Base-by-base conservation (phyloP, 1,140 invertebrate genomes). In the Wiebesia pumilae region DNA sequence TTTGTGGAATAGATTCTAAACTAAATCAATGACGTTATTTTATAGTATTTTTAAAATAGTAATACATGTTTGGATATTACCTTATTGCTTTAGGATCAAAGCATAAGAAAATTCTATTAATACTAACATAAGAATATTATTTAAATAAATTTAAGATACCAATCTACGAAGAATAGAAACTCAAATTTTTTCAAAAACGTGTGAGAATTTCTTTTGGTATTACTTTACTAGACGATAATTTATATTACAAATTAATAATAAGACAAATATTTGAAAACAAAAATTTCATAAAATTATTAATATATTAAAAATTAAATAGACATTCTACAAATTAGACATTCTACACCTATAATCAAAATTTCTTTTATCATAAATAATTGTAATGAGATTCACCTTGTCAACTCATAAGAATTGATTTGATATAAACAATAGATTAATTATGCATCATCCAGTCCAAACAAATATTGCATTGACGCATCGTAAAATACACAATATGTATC, bases 351-450 rank as follows among this genome's bases (percentile, higher is more conserved):
- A 62, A 62, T 62, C 1, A 27, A 27, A 69, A 69, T 69, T 16
- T 33, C 3, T 12, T 69, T 33, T 12, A 0, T 3, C 27, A 7
- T 14, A 82, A 69, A 47, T 82, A 51, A 71, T n/a, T 67, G 24
- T 35, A 12, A 82, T 47, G 6, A 38, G 14, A 71, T 51, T 33
- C n/a, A 7, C 94, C 95, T 3, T 91, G 97, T 14, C 94, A 19
- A 40, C 67, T 62, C 38, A 65, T 67, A 40, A 14, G 6, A 0
- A 65, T 62, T 85, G 38, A 62, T 47, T 67, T 40, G 62, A 38
- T 69, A 40, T 33, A 78, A 54, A 81, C 75, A 81, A 81, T 75
- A 81, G 51, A 81, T 73, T 81, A 35, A 81, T 62, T 27, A 75
- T 43, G 47, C 14, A 58, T 51, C 47, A 62, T 27, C 84, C 40